Conservation (phyloP, 2,888 invertebrate species). For the Aspidiotus destructor region DNA sequence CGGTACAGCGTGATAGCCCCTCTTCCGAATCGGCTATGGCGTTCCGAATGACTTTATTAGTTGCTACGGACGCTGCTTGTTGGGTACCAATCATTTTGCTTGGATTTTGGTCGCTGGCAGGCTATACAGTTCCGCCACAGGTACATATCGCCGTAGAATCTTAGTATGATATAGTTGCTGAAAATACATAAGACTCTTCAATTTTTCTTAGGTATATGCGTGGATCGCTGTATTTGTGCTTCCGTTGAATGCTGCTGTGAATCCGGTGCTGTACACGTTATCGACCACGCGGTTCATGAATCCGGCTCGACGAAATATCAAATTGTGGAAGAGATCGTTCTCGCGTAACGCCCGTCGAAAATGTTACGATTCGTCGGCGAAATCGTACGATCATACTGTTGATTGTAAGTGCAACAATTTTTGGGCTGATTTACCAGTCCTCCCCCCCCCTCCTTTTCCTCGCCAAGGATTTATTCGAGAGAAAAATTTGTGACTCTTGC, state of each 20-base stretch:
- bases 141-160: constrained; percentile 37
- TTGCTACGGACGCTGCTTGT: constrained; percentile 47
- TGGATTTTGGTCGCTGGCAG: constrained; percentile 45
- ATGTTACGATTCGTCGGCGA: constrained; percentile 13
- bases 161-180: background rate
- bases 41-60: constrained; percentile 46
- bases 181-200: no score
- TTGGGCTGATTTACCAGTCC: no score
- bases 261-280: constrained; percentile 47
- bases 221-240: constrained; percentile 48
- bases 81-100: constrained; percentile 47
- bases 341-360: constrained; percentile 12
- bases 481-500: no score
- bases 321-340: constrained; percentile 11
- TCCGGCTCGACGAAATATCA: constrained; percentile 17
- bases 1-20: constrained; percentile 40
- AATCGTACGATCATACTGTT: constrained; percentile 1
- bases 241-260: constrained; percentile 47
- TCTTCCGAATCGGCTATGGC: constrained; percentile 45
- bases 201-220: constrained; percentile 42
- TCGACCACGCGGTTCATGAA: constrained; percentile 41
- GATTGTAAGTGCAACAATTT: background rate
- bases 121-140: constrained; percentile 43
- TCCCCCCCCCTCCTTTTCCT: no score
- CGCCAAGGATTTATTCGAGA: no score